phyloP scores from a whole-genome alignment of 2,797 vertebrate genomes.

The Leptodactylus fallax region DNA sequence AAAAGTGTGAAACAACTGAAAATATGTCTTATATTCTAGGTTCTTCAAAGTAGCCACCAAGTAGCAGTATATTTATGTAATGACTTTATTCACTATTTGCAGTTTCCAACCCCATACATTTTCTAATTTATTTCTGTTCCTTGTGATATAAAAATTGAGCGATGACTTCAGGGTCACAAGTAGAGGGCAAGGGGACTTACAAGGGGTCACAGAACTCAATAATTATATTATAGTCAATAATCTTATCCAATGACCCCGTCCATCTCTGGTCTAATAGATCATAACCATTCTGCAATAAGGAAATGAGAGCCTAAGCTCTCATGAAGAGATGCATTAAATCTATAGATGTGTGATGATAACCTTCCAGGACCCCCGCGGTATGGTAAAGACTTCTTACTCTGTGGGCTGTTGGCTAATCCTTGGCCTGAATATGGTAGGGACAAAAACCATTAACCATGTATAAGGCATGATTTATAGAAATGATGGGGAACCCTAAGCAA shows the following conservation, averaged over 20 bases:
- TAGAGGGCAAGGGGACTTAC: background rate
- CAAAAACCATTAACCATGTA: too few relatives aligned
- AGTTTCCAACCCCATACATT: background rate
- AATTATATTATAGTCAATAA: slow-evolving; percentile 19
- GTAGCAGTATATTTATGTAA: background rate
- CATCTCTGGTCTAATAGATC: background rate
- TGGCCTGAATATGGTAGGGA: too few relatives aligned
- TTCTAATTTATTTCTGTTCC: background rate
- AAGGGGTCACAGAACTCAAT: background rate
- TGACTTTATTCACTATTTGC: background rate
- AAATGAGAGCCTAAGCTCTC: background rate
- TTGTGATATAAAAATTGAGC: background rate
- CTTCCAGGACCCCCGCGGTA: too few relatives aligned
- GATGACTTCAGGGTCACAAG: background rate
- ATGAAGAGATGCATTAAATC: background rate
- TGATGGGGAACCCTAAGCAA: too few relatives aligned
- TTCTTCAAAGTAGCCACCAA: too few relatives aligned
- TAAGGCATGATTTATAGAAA: too few relatives aligned
- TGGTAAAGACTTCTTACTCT: too few relatives aligned
- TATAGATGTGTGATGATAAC: too few relatives aligned
- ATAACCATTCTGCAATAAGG: background rate
- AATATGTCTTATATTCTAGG: too few relatives aligned
- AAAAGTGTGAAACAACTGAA: too few relatives aligned
- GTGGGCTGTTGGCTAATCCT: too few relatives aligned
- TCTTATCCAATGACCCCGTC: background rate